Evolutionary conservation across 1,140 invertebrate genomes (phyloP), one percentile per base, ranked within the genome.

Genomic region (Camponotus vicinus): DNA sequence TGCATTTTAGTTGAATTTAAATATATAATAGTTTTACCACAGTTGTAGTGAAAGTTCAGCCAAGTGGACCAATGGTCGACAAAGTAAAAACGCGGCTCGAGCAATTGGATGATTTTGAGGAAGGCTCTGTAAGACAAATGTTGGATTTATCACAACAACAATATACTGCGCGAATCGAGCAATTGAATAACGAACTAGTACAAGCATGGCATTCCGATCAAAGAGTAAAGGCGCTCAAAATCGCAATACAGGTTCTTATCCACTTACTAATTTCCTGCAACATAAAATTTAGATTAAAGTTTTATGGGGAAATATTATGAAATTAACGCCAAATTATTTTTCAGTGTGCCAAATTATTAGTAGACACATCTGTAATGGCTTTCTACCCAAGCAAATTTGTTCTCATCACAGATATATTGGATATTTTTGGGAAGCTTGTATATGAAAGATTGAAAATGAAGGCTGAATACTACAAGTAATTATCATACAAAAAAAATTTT

Each of bases 351-450:
- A 99, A 99, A 96, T 95, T 99, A 88, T 95, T 99, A 37, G 97
- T 97, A 7, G 98, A 99, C 93, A 98, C 97, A 18, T 97, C 97
- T 87, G 98, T 98, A 0, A 97, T 99, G 91, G 97, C 97, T 90
- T 99, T 99, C 95, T 99, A 99, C 96, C 99, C 99, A 0, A 99
- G 98, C 95, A 99, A 99, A 96, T 99, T 99, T 97, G 98, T 99
- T 42, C 96, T 99, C 1, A 98, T 99, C 61, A 99, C 98, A 63
- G 99, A 99, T 93, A 98, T 99, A 86, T 95, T 99, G 67, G 98
- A 99, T 93, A 98, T 97, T 92, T 99, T 99, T 96, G 99, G 99
- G 61, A 97, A 97, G 93, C 96, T 99, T 71, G 98, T 99, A 2
- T 99, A 98, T 94, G 97, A 98, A 84, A 96, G 99, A 91, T 95